Conservation (phyloP, 2,797 vertebrate genomes). For the Helostoma temminkii region DNA sequence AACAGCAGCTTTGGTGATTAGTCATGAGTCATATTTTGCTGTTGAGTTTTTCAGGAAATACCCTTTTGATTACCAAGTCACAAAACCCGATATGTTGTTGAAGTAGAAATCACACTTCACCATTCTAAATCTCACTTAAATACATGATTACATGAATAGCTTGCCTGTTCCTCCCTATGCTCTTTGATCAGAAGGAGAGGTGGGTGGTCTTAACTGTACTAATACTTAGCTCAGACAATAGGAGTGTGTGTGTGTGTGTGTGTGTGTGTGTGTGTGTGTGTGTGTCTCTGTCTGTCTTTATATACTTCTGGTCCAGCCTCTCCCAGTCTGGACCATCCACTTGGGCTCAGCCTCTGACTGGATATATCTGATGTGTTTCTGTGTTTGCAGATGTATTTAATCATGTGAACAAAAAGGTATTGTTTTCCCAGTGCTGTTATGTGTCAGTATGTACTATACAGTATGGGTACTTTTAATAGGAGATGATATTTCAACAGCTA, state of each 20-base stretch:
- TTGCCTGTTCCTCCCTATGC: slow-evolving; percentile 60
- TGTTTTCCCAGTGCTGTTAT: slow-evolving; percentile 26
- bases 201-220: slow-evolving; percentile 81
- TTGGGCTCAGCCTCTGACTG: slow-evolving; percentile 28
- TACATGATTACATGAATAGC: slow-evolving; percentile 73
- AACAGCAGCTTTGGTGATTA: slow-evolving; percentile 39
- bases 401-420: slow-evolving; percentile 52
- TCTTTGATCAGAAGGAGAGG: slow-evolving; percentile 73
- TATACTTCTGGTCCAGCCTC: slow-evolving; percentile 11
- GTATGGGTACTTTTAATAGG: neutral
- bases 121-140: slow-evolving; percentile 63
- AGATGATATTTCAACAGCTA: slow-evolving; percentile 18
- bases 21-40: slow-evolving; percentile 43
- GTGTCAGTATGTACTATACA: slow-evolving; percentile 11
- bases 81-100: slow-evolving; percentile 33
- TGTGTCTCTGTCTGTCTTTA: no score
- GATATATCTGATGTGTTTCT: slow-evolving; percentile 40
- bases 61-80: slow-evolving; percentile 49
- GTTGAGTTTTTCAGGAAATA: slow-evolving; percentile 15
- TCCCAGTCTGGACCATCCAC: slow-evolving; percentile 29
- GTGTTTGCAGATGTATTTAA: slow-evolving; percentile 40
- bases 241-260: slow-evolving; percentile 36
- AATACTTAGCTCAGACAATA: slow-evolving; percentile 69
- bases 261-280: slow-evolving; percentile 37
- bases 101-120: slow-evolving; percentile 56